Evolutionary conservation across 2,888 invertebrate genomes (phyloP).

Genomic region (Craniophora ligustri): DNA sequence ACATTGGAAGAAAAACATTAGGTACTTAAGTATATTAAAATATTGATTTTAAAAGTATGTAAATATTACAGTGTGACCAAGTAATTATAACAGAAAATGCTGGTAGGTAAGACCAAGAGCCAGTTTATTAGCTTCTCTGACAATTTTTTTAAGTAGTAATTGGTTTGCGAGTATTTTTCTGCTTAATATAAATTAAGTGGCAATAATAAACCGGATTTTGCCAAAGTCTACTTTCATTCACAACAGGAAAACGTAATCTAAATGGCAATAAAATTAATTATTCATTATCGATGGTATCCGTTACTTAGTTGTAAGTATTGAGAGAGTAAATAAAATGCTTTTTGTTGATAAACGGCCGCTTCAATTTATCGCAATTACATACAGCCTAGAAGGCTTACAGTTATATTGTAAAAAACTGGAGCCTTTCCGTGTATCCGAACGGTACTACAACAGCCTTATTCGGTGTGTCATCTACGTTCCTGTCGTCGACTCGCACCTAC

Average conservation of each 20-base stretch:
- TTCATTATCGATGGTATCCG: constrained; percentile 51
- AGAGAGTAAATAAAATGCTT: constrained; percentile 41
- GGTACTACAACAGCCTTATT: constrained; percentile 60
- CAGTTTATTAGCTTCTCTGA: too few relatives aligned
- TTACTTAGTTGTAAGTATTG: constrained; percentile 34
- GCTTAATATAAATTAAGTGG: neutral
- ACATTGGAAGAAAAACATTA: too few relatives aligned
- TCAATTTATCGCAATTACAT: constrained; percentile 60
- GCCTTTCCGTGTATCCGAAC: constrained; percentile 52
- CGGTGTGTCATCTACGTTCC: constrained; percentile 45
- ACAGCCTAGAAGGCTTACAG: constrained; percentile 51
- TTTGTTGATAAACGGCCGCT: constrained; percentile 55
- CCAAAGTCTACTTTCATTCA: constrained; percentile 52
- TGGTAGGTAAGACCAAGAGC: too few relatives aligned
- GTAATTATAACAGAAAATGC: too few relatives aligned
- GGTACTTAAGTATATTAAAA: too few relatives aligned
- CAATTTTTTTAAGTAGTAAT: neutral
- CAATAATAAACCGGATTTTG: constrained; percentile 28
- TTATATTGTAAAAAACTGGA: constrained; percentile 62
- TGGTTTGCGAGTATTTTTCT: constrained; percentile 4
- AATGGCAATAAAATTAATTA: constrained; percentile 52
- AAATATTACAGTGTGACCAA: too few relatives aligned
- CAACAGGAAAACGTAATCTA: constrained; percentile 53
- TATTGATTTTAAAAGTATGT: too few relatives aligned
- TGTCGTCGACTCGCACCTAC: constrained; percentile 5